Evolutionary conservation across 2,797 vertebrate species (phyloP).

Genomic region (Mus minutoides): DNA sequence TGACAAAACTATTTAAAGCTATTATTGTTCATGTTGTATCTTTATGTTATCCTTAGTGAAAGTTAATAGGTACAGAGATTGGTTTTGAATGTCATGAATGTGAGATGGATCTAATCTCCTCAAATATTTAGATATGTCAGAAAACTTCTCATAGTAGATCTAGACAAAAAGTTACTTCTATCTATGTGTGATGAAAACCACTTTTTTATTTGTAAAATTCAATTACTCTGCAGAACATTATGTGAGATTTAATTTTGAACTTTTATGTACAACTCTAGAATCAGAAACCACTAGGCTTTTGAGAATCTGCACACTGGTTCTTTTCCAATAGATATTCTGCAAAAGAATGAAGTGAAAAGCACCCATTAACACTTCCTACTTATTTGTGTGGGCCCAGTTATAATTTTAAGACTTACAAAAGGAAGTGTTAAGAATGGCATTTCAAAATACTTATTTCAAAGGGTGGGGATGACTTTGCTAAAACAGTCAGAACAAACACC

Average conservation of each 20-base stretch:
- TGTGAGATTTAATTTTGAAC: neutral
- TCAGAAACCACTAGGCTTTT: neutral
- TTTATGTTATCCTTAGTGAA: slow-evolving; percentile 56
- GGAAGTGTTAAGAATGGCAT: slow-evolving; percentile 59
- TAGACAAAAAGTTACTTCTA: neutral
- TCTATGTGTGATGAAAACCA: neutral
- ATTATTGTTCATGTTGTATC: slow-evolving; percentile 40
- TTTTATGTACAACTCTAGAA: slow-evolving; percentile 4
- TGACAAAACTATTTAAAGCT: slow-evolving; percentile 46
- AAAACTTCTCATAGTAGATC: neutral
- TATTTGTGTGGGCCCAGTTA: slow-evolving; percentile 52
- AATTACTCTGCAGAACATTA: neutral
- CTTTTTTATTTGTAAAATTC: neutral
- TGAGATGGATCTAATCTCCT: neutral
- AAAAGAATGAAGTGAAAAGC: neutral
- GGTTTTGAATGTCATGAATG: neutral
- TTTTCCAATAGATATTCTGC: slow-evolving; percentile 27
- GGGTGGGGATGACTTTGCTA: neutral
- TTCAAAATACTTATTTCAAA: slow-evolving; percentile 51
- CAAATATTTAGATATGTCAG: neutral
- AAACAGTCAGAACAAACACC: neutral
- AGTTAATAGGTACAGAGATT: slow-evolving; percentile 51
- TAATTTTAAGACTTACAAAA: slow-evolving; percentile 64
- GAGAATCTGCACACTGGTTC: neutral
- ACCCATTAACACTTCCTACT: slow-evolving; percentile 70